Evolutionary conservation across 2,113 vertebrate genomes (phyloP).

Genomic region (Nyctibius bracteatus): DNA sequence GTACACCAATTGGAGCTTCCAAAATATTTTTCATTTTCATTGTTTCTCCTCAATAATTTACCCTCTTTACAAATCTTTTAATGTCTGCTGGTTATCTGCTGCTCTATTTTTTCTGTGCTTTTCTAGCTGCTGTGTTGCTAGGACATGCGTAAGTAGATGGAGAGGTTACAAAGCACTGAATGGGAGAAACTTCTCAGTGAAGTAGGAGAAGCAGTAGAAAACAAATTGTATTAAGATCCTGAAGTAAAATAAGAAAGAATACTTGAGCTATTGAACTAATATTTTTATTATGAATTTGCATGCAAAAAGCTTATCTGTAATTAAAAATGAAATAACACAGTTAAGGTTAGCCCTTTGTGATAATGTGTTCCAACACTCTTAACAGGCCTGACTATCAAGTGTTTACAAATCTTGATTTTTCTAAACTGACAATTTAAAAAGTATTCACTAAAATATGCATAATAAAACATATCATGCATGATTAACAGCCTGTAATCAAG

Average conservation of each 20-base stretch:
- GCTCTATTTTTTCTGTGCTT: neutral
- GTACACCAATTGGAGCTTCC: neutral
- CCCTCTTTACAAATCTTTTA: neutral
- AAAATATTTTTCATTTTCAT: neutral
- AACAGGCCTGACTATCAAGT: neutral
- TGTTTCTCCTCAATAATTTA: neutral
- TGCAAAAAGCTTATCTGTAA: neutral
- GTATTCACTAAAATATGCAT: neutral
- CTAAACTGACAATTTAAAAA: neutral
- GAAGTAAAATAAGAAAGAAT: neutral
- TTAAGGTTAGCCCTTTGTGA: neutral
- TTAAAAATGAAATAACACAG: neutral
- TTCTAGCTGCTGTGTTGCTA: neutral
- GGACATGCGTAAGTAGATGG: neutral
- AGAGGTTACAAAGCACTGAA: neutral
- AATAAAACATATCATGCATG: neutral
- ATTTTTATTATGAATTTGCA: neutral
- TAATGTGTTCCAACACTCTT: neutral
- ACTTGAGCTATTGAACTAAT: neutral
- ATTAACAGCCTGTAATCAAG: neutral
- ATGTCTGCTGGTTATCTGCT: neutral
- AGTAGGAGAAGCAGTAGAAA: neutral
- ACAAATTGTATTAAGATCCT: neutral
- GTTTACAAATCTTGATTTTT: neutral
- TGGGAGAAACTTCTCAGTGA: neutral